Percentiles rank a stretch among this genome's conserved stretches.
Conservation (phyloP, 2,113 vertebrate species). For the Oryzias woworae region DNA sequence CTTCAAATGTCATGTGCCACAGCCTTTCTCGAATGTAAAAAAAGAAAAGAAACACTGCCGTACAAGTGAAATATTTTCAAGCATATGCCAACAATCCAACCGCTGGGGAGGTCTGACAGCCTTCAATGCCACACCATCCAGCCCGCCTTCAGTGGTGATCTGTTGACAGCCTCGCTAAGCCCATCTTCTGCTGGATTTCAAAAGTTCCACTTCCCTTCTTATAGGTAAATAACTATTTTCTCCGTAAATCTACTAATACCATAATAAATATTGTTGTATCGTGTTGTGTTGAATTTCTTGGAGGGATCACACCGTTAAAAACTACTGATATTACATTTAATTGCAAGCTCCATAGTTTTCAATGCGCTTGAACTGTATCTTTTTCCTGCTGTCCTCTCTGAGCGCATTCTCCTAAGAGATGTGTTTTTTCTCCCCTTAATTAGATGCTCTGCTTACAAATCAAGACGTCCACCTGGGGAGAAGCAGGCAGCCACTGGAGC, state of each 20-base stretch:
- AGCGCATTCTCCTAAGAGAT: slow-evolving; percentile 36
- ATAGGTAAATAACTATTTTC: no score
- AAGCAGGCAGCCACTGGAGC: slow-evolving; percentile 58
- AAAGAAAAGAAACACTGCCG: background rate
- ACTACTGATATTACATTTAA: slow-evolving; percentile 5
- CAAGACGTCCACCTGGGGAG: slow-evolving; percentile 66
- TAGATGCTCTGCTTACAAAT: slow-evolving; percentile 62
- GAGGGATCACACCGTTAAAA: slow-evolving; percentile 7
- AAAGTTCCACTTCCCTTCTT: no score
- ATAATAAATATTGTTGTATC: background rate
- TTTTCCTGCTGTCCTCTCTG: slow-evolving; percentile 28
- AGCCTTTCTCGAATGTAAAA: background rate
- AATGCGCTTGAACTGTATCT: slow-evolving; percentile 36
- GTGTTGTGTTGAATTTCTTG: background rate
- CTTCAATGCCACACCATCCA: background rate
- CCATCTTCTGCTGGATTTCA: no score
- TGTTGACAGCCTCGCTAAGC: background rate
- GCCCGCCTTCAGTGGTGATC: background rate
- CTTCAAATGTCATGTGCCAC: background rate
- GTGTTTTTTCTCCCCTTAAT: slow-evolving; percentile 60
- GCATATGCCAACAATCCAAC: background rate
- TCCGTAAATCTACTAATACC: no score
- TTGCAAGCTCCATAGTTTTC: background rate
- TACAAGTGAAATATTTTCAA: background rate
- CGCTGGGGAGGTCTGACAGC: background rate